Percentiles rank a stretch among this genome's conserved stretches.
phyloP scores from a whole-genome alignment of 2,888 invertebrate genomes.

The Camponotus fellah region DNA sequence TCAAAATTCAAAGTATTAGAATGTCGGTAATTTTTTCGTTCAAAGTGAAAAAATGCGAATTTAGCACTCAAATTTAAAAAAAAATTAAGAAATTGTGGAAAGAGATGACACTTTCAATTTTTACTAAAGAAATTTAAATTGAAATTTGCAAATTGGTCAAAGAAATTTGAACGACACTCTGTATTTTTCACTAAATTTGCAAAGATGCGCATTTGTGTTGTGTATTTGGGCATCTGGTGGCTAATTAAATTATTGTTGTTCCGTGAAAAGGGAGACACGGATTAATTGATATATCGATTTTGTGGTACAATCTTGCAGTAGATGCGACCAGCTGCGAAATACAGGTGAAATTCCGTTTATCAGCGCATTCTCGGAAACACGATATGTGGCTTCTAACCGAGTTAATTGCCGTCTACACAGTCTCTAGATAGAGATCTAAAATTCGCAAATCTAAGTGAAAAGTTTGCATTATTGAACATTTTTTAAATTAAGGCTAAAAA shows the following conservation, averaged over 20 bases:
- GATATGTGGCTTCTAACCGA: not conserved
- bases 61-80: not conserved
- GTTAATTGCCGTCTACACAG: not conserved
- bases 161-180: not conserved
- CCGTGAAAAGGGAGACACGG: conserved; percentile 9
- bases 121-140: not conserved
- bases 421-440: not conserved
- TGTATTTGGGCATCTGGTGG: not conserved
- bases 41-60: not conserved
- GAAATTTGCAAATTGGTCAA: not conserved
- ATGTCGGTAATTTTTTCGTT: not conserved
- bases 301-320: conserved; percentile 12
- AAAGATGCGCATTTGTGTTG: not conserved
- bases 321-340: not conserved
- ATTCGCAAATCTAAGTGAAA: not conserved
- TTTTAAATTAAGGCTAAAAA: not conserved
- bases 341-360: conserved; percentile 30
- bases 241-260: not conserved
- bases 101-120: not conserved
- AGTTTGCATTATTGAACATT: not conserved
- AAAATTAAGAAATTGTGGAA: not conserved
- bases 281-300: conserved; percentile 38
- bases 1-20: not conserved
- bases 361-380: not conserved
- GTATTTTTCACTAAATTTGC: not conserved